These are phyloP conservation scores for Dendrocopos noguchii DNA, from an alignment of 2,113 vertebrate genomes.

Conservation along the genomic window DNA sequence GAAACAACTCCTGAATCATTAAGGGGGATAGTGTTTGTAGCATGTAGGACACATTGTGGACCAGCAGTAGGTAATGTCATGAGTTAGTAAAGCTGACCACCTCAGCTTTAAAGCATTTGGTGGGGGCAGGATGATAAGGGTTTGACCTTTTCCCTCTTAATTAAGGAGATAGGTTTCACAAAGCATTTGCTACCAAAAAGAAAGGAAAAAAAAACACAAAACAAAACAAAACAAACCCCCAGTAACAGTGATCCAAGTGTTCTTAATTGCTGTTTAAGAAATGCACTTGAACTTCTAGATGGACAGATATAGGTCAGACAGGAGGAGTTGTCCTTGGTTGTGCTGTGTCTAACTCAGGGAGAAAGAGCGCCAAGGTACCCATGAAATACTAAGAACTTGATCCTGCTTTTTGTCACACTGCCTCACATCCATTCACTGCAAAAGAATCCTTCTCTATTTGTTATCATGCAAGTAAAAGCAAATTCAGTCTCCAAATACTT, in stretches of 20 bases:
- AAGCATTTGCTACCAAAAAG: neutral
- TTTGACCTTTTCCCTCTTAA: neutral
- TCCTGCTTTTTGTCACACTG: neutral
- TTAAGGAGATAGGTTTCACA: neutral
- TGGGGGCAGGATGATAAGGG: accelerated
- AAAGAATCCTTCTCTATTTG: neutral
- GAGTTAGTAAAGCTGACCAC: neutral
- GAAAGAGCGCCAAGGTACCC: neutral
- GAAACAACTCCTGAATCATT: neutral
- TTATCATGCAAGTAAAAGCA: neutral
- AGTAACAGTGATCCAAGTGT: neutral
- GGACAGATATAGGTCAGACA: neutral
- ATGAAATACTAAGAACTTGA: neutral
- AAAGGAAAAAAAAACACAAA: no score
- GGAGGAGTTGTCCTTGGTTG: neutral
- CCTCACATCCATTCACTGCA: neutral
- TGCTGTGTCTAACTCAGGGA: neutral
- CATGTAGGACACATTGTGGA: neutral
- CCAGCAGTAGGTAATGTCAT: neutral
- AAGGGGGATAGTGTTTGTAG: neutral
- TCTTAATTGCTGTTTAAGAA: neutral
- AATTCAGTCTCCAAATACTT: neutral
- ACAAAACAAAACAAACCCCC: no score
- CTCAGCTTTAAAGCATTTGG: neutral
- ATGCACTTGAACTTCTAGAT: neutral